phyloP scores from a whole-genome alignment of 2,797 vertebrate species.

The Sylvilagus floridanus region DNA sequence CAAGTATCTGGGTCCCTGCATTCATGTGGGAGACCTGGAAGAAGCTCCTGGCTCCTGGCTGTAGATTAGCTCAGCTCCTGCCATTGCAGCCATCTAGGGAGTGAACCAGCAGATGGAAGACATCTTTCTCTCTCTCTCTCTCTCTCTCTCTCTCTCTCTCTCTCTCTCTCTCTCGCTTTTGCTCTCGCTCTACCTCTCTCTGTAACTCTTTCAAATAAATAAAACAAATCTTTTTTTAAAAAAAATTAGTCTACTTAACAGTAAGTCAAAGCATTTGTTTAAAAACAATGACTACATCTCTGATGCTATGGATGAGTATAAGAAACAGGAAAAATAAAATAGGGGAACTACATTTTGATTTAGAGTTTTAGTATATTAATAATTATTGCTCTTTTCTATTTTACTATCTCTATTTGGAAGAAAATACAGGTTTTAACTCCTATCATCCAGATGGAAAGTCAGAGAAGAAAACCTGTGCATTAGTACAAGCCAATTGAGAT shows the following conservation, averaged over 20 bases:
- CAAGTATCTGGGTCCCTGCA: too few species aligned
- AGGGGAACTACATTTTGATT: accelerated
- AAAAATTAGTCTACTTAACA: background rate
- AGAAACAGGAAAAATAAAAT: background rate
- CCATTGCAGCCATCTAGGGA: too few species aligned
- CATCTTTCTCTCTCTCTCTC: too few species aligned
- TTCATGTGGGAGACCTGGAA: too few species aligned
- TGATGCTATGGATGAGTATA: background rate
- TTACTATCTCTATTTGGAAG: background rate
- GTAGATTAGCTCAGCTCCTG: too few species aligned
- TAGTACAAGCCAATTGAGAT: background rate
- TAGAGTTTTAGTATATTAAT: background rate
- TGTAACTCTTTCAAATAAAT: too few species aligned
- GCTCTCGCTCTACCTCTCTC: too few species aligned
- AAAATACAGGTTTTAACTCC: background rate
- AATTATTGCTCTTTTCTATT: background rate
- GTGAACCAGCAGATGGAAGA: too few species aligned
- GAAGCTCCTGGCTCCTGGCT: too few species aligned
- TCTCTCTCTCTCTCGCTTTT: too few species aligned
- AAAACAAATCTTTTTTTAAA: background rate
- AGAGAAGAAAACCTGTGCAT: background rate
- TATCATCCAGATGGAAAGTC: background rate
- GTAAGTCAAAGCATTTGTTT: background rate
- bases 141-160: too few species aligned
- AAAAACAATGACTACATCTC: background rate